Base-by-base conservation (phyloP, 2,113 vertebrate genomes). In the Corythornis madagascariensis region DNA sequence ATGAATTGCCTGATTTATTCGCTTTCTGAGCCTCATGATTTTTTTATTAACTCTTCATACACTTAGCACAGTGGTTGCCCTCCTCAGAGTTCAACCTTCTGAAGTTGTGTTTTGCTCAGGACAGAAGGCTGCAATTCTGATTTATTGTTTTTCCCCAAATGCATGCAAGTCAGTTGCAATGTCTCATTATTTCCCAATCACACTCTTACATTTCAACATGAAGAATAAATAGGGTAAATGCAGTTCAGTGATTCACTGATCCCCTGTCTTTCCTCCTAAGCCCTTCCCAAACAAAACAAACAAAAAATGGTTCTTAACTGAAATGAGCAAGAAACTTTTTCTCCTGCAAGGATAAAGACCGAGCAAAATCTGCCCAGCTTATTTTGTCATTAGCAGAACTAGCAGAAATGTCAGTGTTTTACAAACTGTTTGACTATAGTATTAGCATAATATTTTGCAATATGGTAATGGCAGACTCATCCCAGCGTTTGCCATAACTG, bases 361-460 rank as follows among this genome's bases (percentile, higher is more conserved):
- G 60, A 80, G 43, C 17, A 78, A 94, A 89, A 81, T 64, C 76
- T 71, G 18, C 22, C 38, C 42, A 7, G 16, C 8, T 88, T 67
- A 66, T 74, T 88, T 92, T 92, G 48, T 25, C 52, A 52, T 88
- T 88, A 89, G 48, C 20, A 87, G 61, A 87, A 87, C 81, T 87
- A 82, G 64, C 64, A 75, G 87, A 84, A 72, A 63, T 70, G 61
- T 63, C 76, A 88, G 45, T 81, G 40, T 90, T 93, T 86, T 74
- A 26, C 47, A 83, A 76, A 88, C 33, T 94, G 42, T 83, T 95
- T 83, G 81, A 63, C 43, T 67, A 70, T 38, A 35, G 60, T 83
- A 83, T 86, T 86, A 81, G 43, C 56, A 67, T 83, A 92, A 74
- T 72, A 86, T 95, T 90, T 93, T 88, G 72, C 16, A 80, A 66